These are phyloP conservation scores for Dolichallabes microphthalmus DNA, from an alignment of 2,113 vertebrate genomes.

Conservation along the genomic window DNA sequence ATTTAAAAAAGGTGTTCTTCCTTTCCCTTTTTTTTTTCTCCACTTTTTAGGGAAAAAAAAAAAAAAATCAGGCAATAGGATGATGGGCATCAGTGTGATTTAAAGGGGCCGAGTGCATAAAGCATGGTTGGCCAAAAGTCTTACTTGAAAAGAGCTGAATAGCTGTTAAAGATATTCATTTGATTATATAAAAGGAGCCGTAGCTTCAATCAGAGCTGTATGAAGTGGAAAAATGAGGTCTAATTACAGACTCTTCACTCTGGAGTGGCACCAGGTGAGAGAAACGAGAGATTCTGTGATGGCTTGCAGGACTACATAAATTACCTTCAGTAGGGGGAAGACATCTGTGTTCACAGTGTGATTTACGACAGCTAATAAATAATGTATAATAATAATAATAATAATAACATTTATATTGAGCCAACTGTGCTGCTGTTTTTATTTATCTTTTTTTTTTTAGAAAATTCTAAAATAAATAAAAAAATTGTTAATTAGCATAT, in stretches of 20 bases:
- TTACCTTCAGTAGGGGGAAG: neutral
- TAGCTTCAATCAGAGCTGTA: neutral
- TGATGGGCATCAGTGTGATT: constrained; percentile 37
- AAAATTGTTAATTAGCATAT: neutral
- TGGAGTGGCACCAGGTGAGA: constrained; percentile 17
- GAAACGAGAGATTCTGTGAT: neutral
- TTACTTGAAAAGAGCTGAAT: neutral
- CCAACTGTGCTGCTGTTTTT: neutral
- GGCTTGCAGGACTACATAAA: neutral
- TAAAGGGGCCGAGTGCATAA: constrained; percentile 1
- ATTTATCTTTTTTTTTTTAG: neutral
- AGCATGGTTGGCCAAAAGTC: neutral
- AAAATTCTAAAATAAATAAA: neutral
- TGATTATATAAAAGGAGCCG: constrained; percentile 22
- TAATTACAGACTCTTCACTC: constrained; percentile 18
- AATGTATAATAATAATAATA: neutral
- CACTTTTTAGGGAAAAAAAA: neutral
- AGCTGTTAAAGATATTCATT: constrained; percentile 27
- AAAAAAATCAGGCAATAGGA: constrained; percentile 26
- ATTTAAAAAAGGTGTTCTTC: constrained; percentile 46
- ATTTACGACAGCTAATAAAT: neutral
- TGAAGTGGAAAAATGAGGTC: constrained; percentile 7
- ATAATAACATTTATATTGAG: neutral
- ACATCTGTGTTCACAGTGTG: neutral
- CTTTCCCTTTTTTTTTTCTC: constrained; percentile 3